Base-by-base conservation (phyloP, 2,888 invertebrate species). In the Stratiomys singularior region DNA sequence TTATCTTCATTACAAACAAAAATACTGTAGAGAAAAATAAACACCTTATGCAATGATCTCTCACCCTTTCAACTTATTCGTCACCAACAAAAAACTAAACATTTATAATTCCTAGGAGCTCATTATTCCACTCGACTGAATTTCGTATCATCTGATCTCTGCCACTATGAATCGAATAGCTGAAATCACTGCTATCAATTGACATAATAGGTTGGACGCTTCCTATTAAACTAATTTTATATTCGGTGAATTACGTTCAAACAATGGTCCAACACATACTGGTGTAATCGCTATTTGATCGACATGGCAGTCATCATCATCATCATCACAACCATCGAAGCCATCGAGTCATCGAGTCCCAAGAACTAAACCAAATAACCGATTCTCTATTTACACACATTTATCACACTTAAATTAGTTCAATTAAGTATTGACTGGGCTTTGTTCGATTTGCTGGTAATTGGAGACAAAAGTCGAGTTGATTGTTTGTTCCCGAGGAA, bases 341-440 rank as follows among this genome's bases (percentile, higher is more conserved):
- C n/a, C n/a, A n/a, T n/a, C n/a, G n/a, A 37, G 37, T 37, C 37
- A 37, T 37, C 37, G 37, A 3, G 9, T 37, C 37, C 3, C 37
- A 37, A 37, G 37, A 37, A 66, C 44, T 18, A 9, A 21, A 72
- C 15, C 58, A 74, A 58, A 27, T 25, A 64, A 76, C 64, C 28
- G 64, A 76, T 76, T 76, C 58, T 76, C 67, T 76, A 76, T 76
- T 76, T 76, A 76, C 76, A 76, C 76, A 76, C 76, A 76, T 76
- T 76, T 76, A 76, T 76, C 76, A 76, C 76, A 76, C 67, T 76
- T 76, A 76, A 76, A 76, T 76, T 76, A 63, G 47, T 66, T 67
- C 66, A 76, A 76, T 76, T 76, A 76, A 46, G 46, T n/a, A 76
- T 64, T 25, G 76, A 46, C 76, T 63, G 76, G 76, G 46, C 64